A percentile compares a stretch with the other conserved stretches of the same genome.
Conservation (phyloP, 2,888 invertebrate genomes). For the Eumerus sabulonum region DNA sequence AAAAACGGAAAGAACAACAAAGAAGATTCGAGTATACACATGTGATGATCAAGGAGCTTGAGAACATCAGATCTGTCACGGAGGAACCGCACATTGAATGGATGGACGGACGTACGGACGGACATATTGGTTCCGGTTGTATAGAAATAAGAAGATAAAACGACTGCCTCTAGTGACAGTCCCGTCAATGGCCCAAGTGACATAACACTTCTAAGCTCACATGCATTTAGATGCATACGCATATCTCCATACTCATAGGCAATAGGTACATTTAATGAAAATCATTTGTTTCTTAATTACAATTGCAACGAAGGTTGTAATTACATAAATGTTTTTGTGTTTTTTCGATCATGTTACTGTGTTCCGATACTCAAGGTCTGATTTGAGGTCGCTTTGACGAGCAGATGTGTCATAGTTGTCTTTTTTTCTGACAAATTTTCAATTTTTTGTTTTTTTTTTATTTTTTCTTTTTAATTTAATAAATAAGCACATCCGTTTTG, state of each 20-base stretch:
- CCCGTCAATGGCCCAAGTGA: too few species aligned
- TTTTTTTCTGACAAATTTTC: too few species aligned
- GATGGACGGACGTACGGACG: conserved; percentile 22
- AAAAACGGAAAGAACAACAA: too few species aligned
- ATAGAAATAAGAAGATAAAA: neutral
- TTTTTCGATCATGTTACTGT: conserved; percentile 16
- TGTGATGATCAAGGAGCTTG: neutral
- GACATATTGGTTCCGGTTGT: conserved; percentile 43
- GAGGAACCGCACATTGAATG: conserved; percentile 31
- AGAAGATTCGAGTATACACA: neutral
- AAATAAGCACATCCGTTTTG: conserved; percentile 32
- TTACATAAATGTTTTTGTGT: neutral
- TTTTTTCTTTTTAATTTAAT: neutral
- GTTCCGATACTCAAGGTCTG: conserved; percentile 36
- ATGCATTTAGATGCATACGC: too few species aligned
- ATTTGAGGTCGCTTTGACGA: conserved; percentile 8
- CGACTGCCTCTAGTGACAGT: neutral
- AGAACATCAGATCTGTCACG: conserved; percentile 29
- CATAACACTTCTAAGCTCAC: too few species aligned
- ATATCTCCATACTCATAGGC: too few species aligned
- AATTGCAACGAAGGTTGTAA: conserved; percentile 22
- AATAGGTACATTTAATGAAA: conserved; percentile 12
- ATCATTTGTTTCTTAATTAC: conserved; percentile 21
- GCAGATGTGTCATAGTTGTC: conserved; percentile 24
- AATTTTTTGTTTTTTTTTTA: neutral